Evolutionary conservation across 2,797 vertebrate genomes (phyloP).

Genomic region (Microctenopoma lineatum): DNA sequence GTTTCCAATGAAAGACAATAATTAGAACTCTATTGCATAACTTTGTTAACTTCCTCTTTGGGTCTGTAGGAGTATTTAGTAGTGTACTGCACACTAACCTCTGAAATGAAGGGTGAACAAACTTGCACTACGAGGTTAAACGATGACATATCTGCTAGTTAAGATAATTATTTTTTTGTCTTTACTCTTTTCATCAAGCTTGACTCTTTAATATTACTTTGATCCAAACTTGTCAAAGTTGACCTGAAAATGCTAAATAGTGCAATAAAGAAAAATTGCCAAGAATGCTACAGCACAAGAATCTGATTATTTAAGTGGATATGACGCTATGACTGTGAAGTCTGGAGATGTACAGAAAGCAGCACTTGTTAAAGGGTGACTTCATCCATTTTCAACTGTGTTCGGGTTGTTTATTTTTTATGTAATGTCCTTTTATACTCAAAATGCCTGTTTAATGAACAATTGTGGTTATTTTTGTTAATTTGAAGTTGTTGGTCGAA

Average conservation of each 20-base stretch:
- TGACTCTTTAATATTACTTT: neutral
- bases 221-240: neutral
- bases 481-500: no score
- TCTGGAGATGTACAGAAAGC: constrained; percentile 16
- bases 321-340: constrained; percentile 4
- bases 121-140: constrained; percentile 7
- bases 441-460: no score
- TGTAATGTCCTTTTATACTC: no score
- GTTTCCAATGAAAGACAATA: neutral
- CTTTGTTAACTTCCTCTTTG: neutral
- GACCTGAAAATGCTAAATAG: neutral
- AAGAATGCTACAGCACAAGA: neutral
- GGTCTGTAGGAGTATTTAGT: neutral
- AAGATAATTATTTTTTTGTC: neutral
- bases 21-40: neutral
- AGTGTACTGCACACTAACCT: neutral
- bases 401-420: no score
- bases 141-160: neutral
- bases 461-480: no score
- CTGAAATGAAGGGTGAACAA: neutral
- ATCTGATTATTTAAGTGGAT: constrained; percentile 10
- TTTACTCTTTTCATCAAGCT: neutral
- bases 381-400: no score
- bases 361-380: constrained; percentile 21
- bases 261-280: neutral